Percentiles rank a stretch among this genome's conserved stretches.
Conservation (phyloP, 2,113 vertebrate species). For the Pica pica region DNA sequence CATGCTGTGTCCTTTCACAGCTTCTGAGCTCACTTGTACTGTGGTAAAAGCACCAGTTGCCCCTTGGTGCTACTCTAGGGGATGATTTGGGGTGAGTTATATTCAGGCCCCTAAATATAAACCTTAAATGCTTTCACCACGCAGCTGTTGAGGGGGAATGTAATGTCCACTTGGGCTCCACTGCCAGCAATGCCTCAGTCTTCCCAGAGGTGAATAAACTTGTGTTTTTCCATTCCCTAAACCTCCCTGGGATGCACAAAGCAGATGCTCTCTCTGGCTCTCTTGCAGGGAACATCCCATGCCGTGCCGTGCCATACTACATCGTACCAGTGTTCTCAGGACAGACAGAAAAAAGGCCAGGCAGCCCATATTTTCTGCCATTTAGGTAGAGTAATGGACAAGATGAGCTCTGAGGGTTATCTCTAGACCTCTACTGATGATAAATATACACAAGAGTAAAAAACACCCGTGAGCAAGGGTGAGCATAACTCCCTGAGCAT, state of each 20-base stretch:
- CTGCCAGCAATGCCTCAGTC: neutral
- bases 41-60: neutral
- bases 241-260: neutral
- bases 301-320: accelerated
- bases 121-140: neutral
- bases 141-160: neutral
- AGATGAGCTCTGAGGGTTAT: neutral
- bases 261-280: neutral
- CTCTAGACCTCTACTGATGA: neutral
- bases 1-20: neutral
- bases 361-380: neutral
- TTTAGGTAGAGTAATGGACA: neutral
- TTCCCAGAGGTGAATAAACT: neutral
- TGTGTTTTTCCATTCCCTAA: neutral
- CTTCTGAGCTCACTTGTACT: neutral
- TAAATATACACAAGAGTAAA: neutral
- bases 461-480: neutral
- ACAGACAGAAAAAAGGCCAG: neutral
- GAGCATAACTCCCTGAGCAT: accelerated
- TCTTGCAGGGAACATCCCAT: neutral
- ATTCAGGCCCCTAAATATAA: neutral
- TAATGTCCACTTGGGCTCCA: neutral
- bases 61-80: neutral
- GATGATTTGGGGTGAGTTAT: neutral
- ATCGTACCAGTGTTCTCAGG: accelerated